These are phyloP conservation scores for Thera obeliscata DNA, from an alignment of 2,888 invertebrate genomes.

Conservation along the genomic window DNA sequence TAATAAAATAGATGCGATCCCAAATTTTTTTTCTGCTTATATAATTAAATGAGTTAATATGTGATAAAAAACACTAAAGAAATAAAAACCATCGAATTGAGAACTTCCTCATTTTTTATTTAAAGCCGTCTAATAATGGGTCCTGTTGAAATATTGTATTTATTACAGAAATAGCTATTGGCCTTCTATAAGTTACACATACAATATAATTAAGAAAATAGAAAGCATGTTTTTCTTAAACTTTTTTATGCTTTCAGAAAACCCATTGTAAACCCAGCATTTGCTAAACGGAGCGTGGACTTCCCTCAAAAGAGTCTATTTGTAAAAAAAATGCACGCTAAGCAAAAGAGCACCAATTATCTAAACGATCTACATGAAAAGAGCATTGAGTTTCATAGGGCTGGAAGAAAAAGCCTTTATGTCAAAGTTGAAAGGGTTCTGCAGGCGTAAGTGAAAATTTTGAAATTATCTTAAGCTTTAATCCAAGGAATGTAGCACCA, in stretches of 20 bases:
- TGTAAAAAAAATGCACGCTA: slow-evolving; percentile 66
- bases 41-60: too few species aligned
- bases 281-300: slow-evolving; percentile 75
- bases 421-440: slow-evolving; percentile 86
- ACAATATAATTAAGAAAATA: too few species aligned
- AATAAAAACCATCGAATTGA: too few species aligned
- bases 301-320: slow-evolving; percentile 36
- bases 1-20: too few species aligned
- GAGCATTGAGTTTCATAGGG: slow-evolving; percentile 82
- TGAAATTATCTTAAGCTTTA: slow-evolving; percentile 26
- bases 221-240: neutral
- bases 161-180: too few species aligned
- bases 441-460: slow-evolving; percentile 82
- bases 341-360: slow-evolving; percentile 54
- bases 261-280: slow-evolving; percentile 74
- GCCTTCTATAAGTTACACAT: too few species aligned
- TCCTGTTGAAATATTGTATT: too few species aligned
- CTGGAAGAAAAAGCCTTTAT: slow-evolving; percentile 86
- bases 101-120: too few species aligned
- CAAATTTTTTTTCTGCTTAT: too few species aligned
- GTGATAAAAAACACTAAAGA: too few species aligned
- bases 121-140: too few species aligned
- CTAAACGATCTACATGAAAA: slow-evolving; percentile 59
- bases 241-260: slow-evolving; percentile 53
- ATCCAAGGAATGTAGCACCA: neutral